phyloP scores from a whole-genome alignment of 2,888 invertebrate species.

The Pocota personata region DNA sequence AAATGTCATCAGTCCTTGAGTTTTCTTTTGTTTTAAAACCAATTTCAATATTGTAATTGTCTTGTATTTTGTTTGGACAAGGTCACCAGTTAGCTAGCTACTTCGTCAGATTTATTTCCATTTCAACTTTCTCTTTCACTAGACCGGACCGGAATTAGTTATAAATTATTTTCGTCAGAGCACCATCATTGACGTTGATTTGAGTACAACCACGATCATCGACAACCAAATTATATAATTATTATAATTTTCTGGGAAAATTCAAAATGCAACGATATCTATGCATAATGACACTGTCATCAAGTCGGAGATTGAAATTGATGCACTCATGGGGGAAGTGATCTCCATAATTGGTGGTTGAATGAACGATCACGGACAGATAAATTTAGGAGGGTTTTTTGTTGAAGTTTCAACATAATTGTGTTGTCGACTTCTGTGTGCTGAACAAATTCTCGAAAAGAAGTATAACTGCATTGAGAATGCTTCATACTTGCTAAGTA shows the following conservation, averaged over 20 bases:
- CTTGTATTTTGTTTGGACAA: not conserved
- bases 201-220: not conserved
- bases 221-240: not conserved
- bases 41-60: not conserved
- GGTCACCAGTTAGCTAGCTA: not conserved
- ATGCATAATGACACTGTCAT: not conserved
- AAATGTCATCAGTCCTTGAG: not conserved
- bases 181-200: not conserved
- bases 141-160: conserved; percentile 5
- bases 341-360: not conserved
- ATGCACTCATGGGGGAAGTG: not conserved
- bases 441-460: not conserved
- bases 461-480: not conserved
- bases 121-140: conserved; percentile 47
- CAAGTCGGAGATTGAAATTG: not conserved
- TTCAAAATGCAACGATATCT: not conserved
- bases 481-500: not conserved
- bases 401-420: not conserved
- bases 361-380: no score
- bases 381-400: no score
- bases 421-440: not conserved
- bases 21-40: not conserved
- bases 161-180: conserved; percentile 26
- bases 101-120: not conserved
- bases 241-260: conserved; percentile 15